phyloP scores from a whole-genome alignment of 2,113 vertebrate species.

The Panurus biarmicus region DNA sequence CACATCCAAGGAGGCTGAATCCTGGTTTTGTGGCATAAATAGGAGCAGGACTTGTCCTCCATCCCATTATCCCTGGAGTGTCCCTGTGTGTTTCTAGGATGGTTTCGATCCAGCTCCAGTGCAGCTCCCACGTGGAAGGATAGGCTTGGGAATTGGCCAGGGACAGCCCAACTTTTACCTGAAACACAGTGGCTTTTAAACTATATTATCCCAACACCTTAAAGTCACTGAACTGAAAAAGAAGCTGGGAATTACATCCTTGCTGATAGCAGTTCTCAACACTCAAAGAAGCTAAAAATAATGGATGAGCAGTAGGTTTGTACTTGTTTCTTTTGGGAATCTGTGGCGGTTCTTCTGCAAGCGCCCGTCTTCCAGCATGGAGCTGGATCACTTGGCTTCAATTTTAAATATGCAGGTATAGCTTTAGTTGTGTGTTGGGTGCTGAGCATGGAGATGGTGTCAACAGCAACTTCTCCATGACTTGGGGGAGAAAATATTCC shows the following conservation, averaged over 20 bases:
- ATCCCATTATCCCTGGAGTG: background rate
- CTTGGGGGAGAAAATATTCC: background rate
- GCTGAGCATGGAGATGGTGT: background rate
- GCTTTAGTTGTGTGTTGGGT: background rate
- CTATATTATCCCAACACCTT: accelerated
- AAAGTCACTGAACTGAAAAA: background rate
- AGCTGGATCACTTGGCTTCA: background rate
- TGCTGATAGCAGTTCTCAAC: background rate
- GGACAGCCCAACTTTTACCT: background rate
- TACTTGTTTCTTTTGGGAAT: background rate
- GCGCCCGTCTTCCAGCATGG: background rate
- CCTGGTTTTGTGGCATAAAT: background rate
- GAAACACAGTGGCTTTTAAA: background rate
- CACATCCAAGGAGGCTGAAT: background rate
- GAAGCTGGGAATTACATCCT: background rate
- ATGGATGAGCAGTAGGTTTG: background rate
- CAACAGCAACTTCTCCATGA: accelerated
- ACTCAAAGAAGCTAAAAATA: background rate
- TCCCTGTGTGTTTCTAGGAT: background rate
- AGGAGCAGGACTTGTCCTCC: background rate
- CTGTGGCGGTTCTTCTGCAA: background rate
- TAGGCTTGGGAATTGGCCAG: background rate
- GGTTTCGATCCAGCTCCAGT: background rate
- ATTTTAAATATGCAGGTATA: background rate
- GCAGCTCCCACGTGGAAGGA: background rate